Evolutionary conservation across 2,797 vertebrate genomes (phyloP).

Genomic region (Sebastiscus albofasciatus): DNA sequence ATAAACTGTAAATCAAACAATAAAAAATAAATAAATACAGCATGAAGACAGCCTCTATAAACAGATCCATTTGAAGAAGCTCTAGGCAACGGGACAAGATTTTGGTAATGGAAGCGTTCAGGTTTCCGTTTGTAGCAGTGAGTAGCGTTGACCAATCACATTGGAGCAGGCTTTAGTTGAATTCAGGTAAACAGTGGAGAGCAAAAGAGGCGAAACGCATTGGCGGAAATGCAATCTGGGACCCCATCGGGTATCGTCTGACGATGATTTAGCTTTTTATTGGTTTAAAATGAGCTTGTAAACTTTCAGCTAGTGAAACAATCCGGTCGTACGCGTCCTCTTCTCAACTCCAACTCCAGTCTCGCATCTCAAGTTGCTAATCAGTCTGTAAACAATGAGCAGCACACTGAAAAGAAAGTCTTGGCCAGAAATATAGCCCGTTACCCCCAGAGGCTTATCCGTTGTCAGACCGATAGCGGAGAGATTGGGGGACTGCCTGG

Average conservation of each 20-base stretch:
- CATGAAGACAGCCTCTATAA: not conserved
- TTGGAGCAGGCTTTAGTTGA: not conserved
- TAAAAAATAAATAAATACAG: not conserved
- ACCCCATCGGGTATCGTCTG: not conserved
- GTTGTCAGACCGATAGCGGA: not conserved
- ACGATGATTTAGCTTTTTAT: not conserved
- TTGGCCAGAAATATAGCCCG: not conserved
- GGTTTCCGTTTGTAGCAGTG: not conserved
- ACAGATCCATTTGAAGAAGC: not conserved
- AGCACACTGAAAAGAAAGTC: not conserved
- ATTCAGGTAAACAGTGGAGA: not conserved
- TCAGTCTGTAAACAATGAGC: not conserved
- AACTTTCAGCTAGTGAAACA: not conserved
- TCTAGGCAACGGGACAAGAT: not conserved
- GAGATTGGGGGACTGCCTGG: not conserved
- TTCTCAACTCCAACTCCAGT: not conserved
- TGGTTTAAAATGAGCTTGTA: not conserved
- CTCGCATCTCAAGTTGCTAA: not conserved
- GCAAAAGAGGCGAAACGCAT: not conserved
- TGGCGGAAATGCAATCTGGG: not conserved
- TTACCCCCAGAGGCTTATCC: not conserved
- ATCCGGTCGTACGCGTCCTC: not conserved
- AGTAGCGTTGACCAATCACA: not conserved
- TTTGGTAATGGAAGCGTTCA: not conserved
- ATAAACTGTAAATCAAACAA: conserved; percentile 13